These are phyloP conservation scores for Galleria mellonella DNA, from an alignment of 1,140 invertebrate species.

Conservation along the genomic window DNA sequence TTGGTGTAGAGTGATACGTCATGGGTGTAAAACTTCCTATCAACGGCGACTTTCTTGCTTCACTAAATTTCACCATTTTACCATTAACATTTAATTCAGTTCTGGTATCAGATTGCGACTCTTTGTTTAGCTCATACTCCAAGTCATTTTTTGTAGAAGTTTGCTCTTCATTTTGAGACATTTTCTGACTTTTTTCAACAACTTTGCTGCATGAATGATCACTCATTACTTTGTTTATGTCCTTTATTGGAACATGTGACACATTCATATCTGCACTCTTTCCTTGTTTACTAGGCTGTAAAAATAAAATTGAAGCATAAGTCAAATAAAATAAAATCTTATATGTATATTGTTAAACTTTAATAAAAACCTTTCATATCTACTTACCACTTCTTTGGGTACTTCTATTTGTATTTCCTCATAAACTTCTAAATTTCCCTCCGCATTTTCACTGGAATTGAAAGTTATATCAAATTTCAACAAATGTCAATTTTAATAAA, in stretches of 20 bases:
- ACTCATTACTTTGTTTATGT: slow-evolving; percentile 40
- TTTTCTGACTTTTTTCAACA: slow-evolving; percentile 18
- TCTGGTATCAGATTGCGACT: slow-evolving; percentile 27
- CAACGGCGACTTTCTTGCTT: slow-evolving; percentile 58
- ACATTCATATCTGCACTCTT: slow-evolving; percentile 26
- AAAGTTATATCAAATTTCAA: neutral
- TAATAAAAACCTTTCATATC: neutral
- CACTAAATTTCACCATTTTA: slow-evolving; percentile 52
- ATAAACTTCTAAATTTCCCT: slow-evolving; percentile 72
- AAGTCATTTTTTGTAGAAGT: slow-evolving; percentile 1
- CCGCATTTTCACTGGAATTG: slow-evolving; percentile 58
- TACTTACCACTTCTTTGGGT: slow-evolving; percentile 54
- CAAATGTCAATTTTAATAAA: too few relatives aligned
- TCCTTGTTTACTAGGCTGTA: slow-evolving; percentile 44
- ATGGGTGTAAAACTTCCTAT: slow-evolving; percentile 54
- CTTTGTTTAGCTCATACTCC: slow-evolving; percentile 13
- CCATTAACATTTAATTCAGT: slow-evolving; percentile 50
- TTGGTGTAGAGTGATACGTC: slow-evolving; percentile 62
- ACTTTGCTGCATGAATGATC: slow-evolving; percentile 35
- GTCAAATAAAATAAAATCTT: too few relatives aligned
- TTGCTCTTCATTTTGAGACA: neutral
- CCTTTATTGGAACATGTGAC: slow-evolving; percentile 41
- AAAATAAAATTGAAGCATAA: slow-evolving; percentile 1
- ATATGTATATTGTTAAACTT: too few relatives aligned
- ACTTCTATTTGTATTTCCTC: slow-evolving; percentile 70